Base-by-base conservation (phyloP, 2,888 invertebrate genomes). In the Latheticus oryzae region DNA sequence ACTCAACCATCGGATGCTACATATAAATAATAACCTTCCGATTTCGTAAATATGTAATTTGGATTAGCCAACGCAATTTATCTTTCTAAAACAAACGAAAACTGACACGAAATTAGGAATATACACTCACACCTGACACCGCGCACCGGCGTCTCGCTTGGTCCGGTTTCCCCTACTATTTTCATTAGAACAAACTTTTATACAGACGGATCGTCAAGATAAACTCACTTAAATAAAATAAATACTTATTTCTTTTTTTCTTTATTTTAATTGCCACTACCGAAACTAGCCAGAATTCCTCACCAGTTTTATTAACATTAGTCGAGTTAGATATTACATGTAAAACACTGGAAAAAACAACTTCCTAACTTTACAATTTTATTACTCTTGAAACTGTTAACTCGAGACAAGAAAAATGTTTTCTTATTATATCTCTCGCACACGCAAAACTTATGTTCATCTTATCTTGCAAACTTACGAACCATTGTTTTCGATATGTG, bases 11-110 rank as follows among this genome's bases (percentile, higher is more conserved):
- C 23, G n/a, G 23, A 11, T n/a, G n/a, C 21, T 33, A 50, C 50
- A 50, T 30, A 54, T 59, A 59, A 54, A 59, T 59, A 58, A 58
- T 24, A 12, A 33, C 26, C 24, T 42, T 48, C 37, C 26, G 21
- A 52, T 53, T 35, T 51, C 30, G 17, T 21, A 52, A 52, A 56
- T 48, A 50, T 32, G 32, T 35, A 38, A 38, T 23, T 9, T 7
- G 38, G 38, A 19, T 38, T 38, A 38, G 17, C 38, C 11, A 32
- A 45, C 7, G 15, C 17, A 7, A 32, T 45, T n/a, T 16, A 28
- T 43, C 43, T 40, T 23, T 12, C 11, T 13, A 23, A 40, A 40
- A 23, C 40, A 24, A 24, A 40, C 21, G 9, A 12, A n/a, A n/a
- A n/a, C n/a, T n/a, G n/a, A n/a, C 8, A 28, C 28, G n/a, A n/a